These are phyloP conservation scores for Athrips mouffetella DNA, from an alignment of 2,888 invertebrate species.

Conservation along the genomic window DNA sequence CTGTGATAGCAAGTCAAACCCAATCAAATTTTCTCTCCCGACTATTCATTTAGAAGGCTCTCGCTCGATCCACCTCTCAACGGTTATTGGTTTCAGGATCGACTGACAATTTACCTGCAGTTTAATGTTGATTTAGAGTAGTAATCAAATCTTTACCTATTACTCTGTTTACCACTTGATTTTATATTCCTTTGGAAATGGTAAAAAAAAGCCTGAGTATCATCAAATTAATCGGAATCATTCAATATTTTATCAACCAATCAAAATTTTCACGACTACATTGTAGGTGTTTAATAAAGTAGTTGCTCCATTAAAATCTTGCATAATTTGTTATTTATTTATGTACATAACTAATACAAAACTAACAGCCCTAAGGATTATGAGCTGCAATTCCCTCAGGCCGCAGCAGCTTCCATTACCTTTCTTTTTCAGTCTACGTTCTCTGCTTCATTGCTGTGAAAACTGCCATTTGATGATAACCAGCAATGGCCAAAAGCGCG, in stretches of 20 bases:
- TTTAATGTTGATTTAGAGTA: background rate
- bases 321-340: too few species aligned
- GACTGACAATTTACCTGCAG: background rate
- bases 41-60: background rate
- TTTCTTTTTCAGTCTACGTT: conserved; percentile 15
- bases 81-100: background rate
- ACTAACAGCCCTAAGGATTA: conserved; percentile 18
- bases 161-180: too few species aligned
- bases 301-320: too few species aligned
- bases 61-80: background rate
- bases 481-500: conserved; percentile 51
- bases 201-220: too few species aligned
- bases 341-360: conserved; percentile 9
- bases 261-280: too few species aligned
- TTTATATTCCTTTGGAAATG: too few species aligned
- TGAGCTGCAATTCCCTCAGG: background rate
- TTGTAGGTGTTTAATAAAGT: too few species aligned
- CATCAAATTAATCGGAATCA: too few species aligned
- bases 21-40: background rate
- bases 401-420: background rate
- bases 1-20: background rate
- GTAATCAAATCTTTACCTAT: too few species aligned
- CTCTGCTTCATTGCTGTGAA: conserved; percentile 54
- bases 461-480: conserved; percentile 49
- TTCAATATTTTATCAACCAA: too few species aligned